phyloP scores from a whole-genome alignment of 2,888 invertebrate species.

The Euphydryas editha region DNA sequence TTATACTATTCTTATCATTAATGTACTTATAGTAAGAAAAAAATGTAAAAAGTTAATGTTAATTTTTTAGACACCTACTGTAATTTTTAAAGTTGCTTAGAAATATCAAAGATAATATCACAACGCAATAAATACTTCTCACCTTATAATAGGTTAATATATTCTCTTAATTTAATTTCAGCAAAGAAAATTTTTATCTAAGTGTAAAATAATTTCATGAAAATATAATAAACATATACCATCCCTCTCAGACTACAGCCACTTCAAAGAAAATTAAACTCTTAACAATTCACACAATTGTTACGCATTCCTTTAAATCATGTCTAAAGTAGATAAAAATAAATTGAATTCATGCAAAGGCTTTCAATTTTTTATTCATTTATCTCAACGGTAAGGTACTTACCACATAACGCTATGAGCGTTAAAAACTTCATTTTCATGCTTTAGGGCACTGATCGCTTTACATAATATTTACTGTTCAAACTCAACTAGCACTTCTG shows the following conservation, averaged over 20 bases:
- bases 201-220: background rate
- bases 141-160: no score
- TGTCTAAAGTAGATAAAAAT: conserved; percentile 2
- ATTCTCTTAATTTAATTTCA: no score
- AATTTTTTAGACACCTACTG: no score
- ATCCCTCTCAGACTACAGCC: background rate
- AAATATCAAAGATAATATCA: no score
- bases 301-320: conserved; percentile 5
- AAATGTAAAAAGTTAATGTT: no score
- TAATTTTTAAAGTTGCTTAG: no score
- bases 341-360: conserved; percentile 20
- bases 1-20: no score
- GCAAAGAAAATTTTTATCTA: background rate
- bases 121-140: no score
- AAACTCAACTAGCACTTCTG: conserved; percentile 47
- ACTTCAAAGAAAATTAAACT: background rate
- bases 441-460: conserved; percentile 44
- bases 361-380: conserved; percentile 13
- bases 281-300: conserved; percentile 8
- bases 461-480: conserved; percentile 51
- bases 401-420: conserved; percentile 71
- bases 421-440: conserved; percentile 69
- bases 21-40: no score
- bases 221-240: background rate
- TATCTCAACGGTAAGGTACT: conserved; percentile 50